These are phyloP conservation scores for Gadus chalcogrammus DNA, from an alignment of 2,113 vertebrate genomes.

Conservation along the genomic window DNA sequence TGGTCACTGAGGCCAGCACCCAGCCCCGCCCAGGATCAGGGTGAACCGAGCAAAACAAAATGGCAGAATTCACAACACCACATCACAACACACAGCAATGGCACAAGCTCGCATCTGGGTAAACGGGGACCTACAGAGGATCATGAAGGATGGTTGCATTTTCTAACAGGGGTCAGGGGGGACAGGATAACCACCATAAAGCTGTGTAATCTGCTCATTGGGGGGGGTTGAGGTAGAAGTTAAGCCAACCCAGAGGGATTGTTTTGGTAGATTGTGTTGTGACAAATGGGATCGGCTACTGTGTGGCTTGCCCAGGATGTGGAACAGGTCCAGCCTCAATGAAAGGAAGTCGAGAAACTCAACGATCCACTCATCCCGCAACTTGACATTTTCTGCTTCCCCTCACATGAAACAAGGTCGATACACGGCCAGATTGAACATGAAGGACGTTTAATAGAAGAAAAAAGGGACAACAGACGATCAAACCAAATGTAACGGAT, in stretches of 20 bases:
- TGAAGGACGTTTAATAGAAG: no score
- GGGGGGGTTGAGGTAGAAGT: slow-evolving; percentile 33
- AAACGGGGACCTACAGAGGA: no score
- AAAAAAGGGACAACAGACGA: no score
- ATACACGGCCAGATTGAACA: no score
- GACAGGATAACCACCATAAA: slow-evolving; percentile 12
- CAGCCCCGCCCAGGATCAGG: slow-evolving; percentile 35
- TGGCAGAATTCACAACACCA: no score
- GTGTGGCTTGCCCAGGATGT: slow-evolving; percentile 29
- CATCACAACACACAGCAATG: no score
- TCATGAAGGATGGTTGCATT: no score
- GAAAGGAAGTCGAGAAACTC: slow-evolving; percentile 40
- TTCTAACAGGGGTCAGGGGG: neutral
- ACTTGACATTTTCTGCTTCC: neutral
- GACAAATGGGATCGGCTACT: slow-evolving; percentile 13
- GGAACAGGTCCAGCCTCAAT: slow-evolving; percentile 36
- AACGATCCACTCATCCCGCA: slow-evolving; percentile 18
- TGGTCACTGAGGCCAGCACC: slow-evolving; percentile 51
- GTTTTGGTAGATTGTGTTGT: slow-evolving; percentile 34
- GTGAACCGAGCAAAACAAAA: slow-evolving; percentile 24
- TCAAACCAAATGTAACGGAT: no score
- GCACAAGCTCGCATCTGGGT: neutral
- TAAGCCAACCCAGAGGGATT: slow-evolving; percentile 43
- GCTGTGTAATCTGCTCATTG: slow-evolving; percentile 36
- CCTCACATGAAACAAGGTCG: neutral